phyloP scores from a whole-genome alignment of 2,888 invertebrate genomes.

The Agrotis clavis region DNA sequence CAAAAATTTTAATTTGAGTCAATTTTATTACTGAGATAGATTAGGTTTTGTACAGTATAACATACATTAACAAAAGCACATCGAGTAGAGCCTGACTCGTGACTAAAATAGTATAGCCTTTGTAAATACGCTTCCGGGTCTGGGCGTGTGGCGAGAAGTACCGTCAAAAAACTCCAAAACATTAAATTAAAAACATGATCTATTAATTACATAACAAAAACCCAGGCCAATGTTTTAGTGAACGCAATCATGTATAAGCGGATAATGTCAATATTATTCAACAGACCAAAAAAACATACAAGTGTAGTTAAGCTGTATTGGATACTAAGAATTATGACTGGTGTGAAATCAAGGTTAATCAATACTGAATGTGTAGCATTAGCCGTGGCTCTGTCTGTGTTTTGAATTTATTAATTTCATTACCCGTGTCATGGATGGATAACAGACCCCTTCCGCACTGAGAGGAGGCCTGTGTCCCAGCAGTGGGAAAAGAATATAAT shows the following conservation, averaged over 20 bases:
- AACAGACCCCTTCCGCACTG: too few relatives aligned
- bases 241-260: not conserved
- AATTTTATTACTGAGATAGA: too few relatives aligned
- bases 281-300: conserved; percentile 1
- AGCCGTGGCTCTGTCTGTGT: not conserved
- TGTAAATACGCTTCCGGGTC: too few relatives aligned
- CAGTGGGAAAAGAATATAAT: too few relatives aligned
- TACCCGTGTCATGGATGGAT: too few relatives aligned
- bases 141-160: too few relatives aligned
- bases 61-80: too few relatives aligned
- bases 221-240: not conserved
- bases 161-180: not conserved
- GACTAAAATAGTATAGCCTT: too few relatives aligned
- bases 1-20: too few relatives aligned
- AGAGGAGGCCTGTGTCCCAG: too few relatives aligned
- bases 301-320: conserved; percentile 14
- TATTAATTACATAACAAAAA: not conserved
- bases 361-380: not conserved
- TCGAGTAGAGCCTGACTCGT: too few relatives aligned
- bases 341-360: conserved; percentile 3
- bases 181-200: not conserved
- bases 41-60: too few relatives aligned
- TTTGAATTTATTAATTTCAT: not conserved
- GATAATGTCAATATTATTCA: conserved; percentile 25
- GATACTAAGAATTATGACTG: conserved; percentile 17